Evolutionary conservation across 2,113 vertebrate genomes (phyloP).

Genomic region (Erythrocercus mccallii): DNA sequence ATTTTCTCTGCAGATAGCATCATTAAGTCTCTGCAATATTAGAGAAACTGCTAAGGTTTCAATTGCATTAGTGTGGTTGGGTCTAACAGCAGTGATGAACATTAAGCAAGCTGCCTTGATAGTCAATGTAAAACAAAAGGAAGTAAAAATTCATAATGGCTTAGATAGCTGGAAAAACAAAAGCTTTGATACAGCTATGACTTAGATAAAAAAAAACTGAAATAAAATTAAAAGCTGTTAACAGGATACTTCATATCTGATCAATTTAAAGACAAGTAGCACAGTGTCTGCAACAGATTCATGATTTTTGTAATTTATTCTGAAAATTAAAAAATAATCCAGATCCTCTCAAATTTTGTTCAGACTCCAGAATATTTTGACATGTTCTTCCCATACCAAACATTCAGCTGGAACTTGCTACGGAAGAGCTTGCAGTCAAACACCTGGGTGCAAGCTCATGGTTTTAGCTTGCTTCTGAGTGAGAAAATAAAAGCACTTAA

Average conservation of each 20-base stretch:
- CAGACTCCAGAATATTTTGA: neutral
- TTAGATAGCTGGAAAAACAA: neutral
- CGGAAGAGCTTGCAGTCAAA: neutral
- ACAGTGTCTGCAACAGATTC: neutral
- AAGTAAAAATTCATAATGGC: neutral
- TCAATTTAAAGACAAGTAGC: neutral
- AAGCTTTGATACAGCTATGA: neutral
- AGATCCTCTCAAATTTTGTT: neutral
- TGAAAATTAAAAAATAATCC: neutral
- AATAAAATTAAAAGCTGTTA: neutral
- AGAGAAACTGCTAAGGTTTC: neutral
- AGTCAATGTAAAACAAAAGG: neutral
- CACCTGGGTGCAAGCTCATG: neutral
- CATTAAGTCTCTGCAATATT: neutral
- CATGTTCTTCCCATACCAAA: neutral
- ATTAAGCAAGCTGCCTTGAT: neutral
- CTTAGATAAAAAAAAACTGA: accelerated
- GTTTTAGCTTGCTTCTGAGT: neutral
- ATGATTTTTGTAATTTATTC: neutral
- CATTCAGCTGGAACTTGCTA: neutral
- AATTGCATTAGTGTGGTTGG: neutral
- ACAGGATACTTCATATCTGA: neutral
- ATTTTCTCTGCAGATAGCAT: neutral
- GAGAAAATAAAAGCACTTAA: neutral
- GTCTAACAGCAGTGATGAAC: neutral